These are phyloP conservation scores for Furcifer pardalis DNA, from an alignment of 2,797 vertebrate species.

Conservation along the genomic window DNA sequence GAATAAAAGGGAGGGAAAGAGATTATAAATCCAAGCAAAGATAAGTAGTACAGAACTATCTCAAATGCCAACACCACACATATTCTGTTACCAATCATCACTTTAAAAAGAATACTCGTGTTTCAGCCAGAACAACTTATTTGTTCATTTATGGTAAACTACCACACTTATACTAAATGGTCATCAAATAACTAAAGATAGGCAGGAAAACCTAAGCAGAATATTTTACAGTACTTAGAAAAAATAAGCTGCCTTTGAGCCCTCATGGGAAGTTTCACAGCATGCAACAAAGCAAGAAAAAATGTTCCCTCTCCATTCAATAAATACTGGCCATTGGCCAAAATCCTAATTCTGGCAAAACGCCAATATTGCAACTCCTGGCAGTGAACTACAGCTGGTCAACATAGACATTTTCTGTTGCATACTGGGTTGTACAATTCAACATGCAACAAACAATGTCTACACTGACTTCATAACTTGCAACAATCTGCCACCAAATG, in stretches of 20 bases:
- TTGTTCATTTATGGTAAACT: constrained; percentile 1
- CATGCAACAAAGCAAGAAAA: background rate
- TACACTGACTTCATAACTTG: too few relatives aligned
- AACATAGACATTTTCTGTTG: too few relatives aligned
- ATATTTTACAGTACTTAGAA: background rate
- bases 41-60: background rate
- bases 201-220: background rate
- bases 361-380: too few relatives aligned
- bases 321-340: too few relatives aligned
- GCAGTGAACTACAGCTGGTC: too few relatives aligned
- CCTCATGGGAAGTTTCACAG: background rate
- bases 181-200: background rate
- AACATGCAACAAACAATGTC: too few relatives aligned
- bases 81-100: constrained; percentile 1
- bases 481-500: background rate
- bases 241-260: background rate
- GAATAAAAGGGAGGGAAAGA: background rate
- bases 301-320: background rate
- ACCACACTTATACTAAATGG: background rate
- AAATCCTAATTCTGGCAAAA: too few relatives aligned
- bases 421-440: too few relatives aligned
- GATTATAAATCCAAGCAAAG: constrained; percentile 22
- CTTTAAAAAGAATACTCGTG: background rate
- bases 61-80: background rate
- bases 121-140: background rate